Evolutionary conservation across 2,797 vertebrate species (phyloP).

Genomic region (Cynopterus sphinx): DNA sequence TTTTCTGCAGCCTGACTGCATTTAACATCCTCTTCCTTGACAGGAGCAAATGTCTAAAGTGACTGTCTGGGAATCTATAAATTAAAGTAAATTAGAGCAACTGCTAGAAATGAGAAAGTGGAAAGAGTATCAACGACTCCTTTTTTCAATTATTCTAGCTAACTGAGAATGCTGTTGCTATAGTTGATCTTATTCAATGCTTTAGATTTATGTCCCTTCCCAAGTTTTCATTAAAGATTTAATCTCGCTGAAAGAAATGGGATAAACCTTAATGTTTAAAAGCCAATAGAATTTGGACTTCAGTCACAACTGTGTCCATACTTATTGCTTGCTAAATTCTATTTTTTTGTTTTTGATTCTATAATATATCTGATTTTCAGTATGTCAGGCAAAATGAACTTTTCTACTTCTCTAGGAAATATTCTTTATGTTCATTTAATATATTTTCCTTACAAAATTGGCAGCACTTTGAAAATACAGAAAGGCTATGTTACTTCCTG

Average conservation of each 20-base stretch:
- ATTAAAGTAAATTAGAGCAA: slow-evolving; percentile 56
- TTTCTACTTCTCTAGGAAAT: slow-evolving; percentile 51
- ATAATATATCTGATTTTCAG: slow-evolving; percentile 55
- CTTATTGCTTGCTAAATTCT: slow-evolving; percentile 55
- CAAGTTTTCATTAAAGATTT: slow-evolving; percentile 59
- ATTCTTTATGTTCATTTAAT: slow-evolving; percentile 45
- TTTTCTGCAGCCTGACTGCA: slow-evolving; percentile 3
- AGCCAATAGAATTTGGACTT: not conserved
- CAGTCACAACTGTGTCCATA: not conserved
- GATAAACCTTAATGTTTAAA: slow-evolving; percentile 51
- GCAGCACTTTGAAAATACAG: slow-evolving; percentile 5
- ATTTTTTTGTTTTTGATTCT: slow-evolving; percentile 36
- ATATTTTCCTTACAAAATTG: slow-evolving; percentile 45
- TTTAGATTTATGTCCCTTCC: not conserved
- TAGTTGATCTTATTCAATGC: not conserved
- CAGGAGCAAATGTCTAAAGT: slow-evolving; percentile 54
- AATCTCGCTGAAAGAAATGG: slow-evolving; percentile 41
- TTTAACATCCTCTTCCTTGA: slow-evolving; percentile 24
- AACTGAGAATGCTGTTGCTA: not conserved
- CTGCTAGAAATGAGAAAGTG: not conserved
- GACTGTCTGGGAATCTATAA: slow-evolving; percentile 38
- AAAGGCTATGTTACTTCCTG: not conserved
- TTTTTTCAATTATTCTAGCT: not conserved
- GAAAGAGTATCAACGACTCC: not conserved
- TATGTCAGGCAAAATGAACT: slow-evolving; percentile 62